Base-by-base conservation (phyloP, 2,888 invertebrate species). In the Campopleginae sp. region DNA sequence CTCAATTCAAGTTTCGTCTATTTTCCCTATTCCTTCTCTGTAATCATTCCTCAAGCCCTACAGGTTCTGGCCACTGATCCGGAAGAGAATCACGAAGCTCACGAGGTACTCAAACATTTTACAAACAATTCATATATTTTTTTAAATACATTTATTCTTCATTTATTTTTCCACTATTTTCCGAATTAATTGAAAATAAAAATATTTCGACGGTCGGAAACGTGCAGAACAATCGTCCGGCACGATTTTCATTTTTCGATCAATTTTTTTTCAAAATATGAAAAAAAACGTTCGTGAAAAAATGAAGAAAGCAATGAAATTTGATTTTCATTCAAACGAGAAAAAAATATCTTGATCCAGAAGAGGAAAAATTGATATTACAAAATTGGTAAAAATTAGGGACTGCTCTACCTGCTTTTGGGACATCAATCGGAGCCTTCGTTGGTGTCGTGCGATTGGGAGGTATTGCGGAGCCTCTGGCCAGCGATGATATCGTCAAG, bases 391-490 rank as follows among this genome's bases (percentile, higher is more conserved):
- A 23, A 54, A 58, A 58, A 68, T 86, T 89, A 96, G 95, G 98
- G 98, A 5, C 96, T 96, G 17, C 94, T 98, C 54, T 97, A 97
- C 93, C 95, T 98, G 79, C 94, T 98, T 88, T 93, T 97, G 81
- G 96, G 97, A 0, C 96, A 96, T 0, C 95, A 96, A 89, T 94
- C 94, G 12, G 95, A 95, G 4, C 95, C 96, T 0, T 93, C 98
- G 8, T 93, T 96, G 1, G 95, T 96, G 12, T 95, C 96, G 89
- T 96, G 96, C 86, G 96, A 97, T 92, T 98, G 98, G 98, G 94
- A 95, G 8, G 95, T 96, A 4, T 94, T 97, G 23, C 94, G 95
- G 54, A 94, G 95, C 38, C 92, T 98, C 0, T 98, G 98, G 98
- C 97, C 98, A 0, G 96, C 97, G 1, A 91, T 98, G 27, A 94